Evolutionary conservation across 2,113 vertebrate genomes (phyloP).

Genomic region (Vombatus ursinus): DNA sequence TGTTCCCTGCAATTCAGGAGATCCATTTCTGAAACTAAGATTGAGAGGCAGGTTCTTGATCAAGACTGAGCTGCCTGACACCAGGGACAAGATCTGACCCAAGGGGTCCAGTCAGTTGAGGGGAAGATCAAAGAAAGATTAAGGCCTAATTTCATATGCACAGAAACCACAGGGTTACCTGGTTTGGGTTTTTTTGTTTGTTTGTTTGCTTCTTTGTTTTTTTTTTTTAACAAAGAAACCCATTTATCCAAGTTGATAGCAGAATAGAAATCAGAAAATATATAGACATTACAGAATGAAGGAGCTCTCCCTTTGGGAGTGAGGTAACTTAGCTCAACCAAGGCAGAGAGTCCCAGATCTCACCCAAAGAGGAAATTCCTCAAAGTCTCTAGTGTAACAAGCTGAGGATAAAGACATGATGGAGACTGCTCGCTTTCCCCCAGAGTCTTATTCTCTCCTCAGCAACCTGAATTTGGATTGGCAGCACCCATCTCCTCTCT

Average conservation of each 20-base stretch:
- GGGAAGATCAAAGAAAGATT: neutral
- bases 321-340: neutral
- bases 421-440: neutral
- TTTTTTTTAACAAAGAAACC: neutral
- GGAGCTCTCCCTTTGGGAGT: neutral
- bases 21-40: neutral
- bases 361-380: too few relatives aligned
- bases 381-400: too few relatives aligned
- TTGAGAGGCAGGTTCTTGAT: neutral
- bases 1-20: neutral
- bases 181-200: neutral
- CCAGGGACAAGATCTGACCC: neutral
- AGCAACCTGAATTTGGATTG: neutral
- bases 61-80: neutral
- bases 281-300: neutral
- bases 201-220: neutral
- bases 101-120: neutral
- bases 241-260: neutral
- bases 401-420: neutral
- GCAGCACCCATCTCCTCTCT: neutral
- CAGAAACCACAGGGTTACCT: neutral
- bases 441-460: neutral
- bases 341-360: neutral
- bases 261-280: neutral
- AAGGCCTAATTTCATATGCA: neutral